These are phyloP conservation scores for Lasius platythorax DNA, from an alignment of 2,888 invertebrate genomes.

Conservation along the genomic window DNA sequence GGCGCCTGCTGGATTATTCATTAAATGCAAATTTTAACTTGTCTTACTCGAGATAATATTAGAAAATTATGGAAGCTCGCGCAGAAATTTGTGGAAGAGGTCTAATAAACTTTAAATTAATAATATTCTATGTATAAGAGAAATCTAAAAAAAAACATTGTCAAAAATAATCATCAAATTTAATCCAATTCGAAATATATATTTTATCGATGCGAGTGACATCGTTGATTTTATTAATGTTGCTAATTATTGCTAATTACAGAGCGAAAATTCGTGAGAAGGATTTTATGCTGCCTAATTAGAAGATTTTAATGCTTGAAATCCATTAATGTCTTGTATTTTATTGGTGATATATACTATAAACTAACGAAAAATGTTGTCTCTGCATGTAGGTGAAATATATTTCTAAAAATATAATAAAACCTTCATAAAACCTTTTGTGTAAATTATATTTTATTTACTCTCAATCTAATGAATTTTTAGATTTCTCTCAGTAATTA, in stretches of 20 bases:
- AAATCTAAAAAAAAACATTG: neutral
- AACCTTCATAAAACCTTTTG: neutral
- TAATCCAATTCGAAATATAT: neutral
- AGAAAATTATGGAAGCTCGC: slow-evolving; percentile 24
- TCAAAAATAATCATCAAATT: neutral
- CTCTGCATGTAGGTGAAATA: neutral
- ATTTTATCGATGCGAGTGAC: neutral
- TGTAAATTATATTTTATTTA: neutral
- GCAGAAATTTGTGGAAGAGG: slow-evolving; percentile 15
- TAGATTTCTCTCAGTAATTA: too few relatives aligned
- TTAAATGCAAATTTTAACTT: slow-evolving; percentile 35
- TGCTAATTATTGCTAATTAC: neutral
- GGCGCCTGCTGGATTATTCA: slow-evolving; percentile 34
- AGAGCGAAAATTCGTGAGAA: neutral
- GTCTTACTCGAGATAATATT: slow-evolving; percentile 18
- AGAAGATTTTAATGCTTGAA: neutral
- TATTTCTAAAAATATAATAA: slow-evolving; percentile 2
- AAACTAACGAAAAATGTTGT: neutral
- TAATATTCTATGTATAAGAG: neutral
- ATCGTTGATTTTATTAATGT: neutral
- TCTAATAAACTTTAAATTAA: slow-evolving; percentile 20
- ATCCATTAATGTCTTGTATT: neutral
- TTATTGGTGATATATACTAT: neutral
- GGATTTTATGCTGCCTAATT: neutral
- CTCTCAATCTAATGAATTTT: too few relatives aligned